phyloP scores from a whole-genome alignment of 2,888 invertebrate genomes.

The Pseudeuparius sepicola region DNA sequence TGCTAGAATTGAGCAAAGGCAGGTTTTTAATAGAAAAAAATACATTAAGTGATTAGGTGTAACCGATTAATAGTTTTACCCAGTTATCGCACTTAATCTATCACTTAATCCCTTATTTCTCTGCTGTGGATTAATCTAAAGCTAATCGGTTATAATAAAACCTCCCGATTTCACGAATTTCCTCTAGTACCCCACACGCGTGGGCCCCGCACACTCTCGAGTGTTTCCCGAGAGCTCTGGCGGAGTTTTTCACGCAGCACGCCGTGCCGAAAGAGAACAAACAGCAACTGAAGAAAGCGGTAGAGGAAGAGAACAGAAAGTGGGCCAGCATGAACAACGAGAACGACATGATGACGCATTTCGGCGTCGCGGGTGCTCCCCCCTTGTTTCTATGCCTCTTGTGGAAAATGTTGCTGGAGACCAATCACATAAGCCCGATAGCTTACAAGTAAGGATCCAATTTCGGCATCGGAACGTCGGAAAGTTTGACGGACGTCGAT shows the following conservation, averaged over 20 bases:
- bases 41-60: not conserved
- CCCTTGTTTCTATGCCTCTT: conserved; percentile 84
- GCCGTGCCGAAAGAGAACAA: conserved; percentile 82
- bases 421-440: conserved; percentile 84
- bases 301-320: conserved; percentile 91
- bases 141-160: no score
- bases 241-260: conserved; percentile 83
- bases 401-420: conserved; percentile 94
- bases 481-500: conserved; percentile 6
- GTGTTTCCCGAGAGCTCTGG: conserved; percentile 82
- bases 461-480: no score
- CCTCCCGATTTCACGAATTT: no score
- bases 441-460: conserved; percentile 80
- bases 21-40: not conserved
- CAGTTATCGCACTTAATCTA: no score
- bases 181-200: conserved; percentile 87
- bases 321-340: conserved; percentile 97
- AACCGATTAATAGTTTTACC: not conserved
- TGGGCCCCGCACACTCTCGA: conserved; percentile 91
- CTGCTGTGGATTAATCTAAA: no score
- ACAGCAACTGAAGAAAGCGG: conserved; percentile 80
- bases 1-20: no score
- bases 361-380: conserved; percentile 87
- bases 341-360: conserved; percentile 91
- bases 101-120: no score